Evolutionary conservation across 2,797 vertebrate genomes (phyloP).

Genomic region (Cercopithecus mitis): DNA sequence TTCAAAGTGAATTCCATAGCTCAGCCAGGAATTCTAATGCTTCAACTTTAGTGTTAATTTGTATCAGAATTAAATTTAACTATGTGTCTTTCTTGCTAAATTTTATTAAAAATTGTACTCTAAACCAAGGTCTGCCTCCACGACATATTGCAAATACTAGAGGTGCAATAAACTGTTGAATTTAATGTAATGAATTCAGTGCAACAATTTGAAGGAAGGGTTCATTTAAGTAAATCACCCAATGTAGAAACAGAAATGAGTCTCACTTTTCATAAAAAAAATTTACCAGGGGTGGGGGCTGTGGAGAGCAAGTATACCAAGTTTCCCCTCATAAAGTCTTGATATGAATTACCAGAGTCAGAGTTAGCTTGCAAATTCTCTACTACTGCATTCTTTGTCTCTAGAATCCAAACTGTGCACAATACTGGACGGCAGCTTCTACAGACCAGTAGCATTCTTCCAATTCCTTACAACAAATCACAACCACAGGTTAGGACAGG

Average conservation of each 20-base stretch:
- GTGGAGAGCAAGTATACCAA: background rate
- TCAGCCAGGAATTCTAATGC: background rate
- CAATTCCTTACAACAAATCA: background rate
- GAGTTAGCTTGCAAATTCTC: background rate
- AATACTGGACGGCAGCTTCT: background rate
- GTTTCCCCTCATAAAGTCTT: background rate
- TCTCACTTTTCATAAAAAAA: background rate
- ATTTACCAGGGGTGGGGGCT: background rate
- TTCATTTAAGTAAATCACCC: background rate
- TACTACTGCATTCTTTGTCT: background rate
- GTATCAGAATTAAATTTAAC: background rate
- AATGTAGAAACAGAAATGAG: background rate
- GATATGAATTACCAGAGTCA: background rate
- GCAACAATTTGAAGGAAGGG: background rate
- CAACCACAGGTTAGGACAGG: too few species aligned
- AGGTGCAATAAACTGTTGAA: background rate
- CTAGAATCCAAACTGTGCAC: accelerated
- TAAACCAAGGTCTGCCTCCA: background rate
- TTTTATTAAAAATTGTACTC: background rate
- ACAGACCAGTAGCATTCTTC: accelerated
- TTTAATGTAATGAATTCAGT: background rate
- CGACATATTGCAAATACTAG: background rate
- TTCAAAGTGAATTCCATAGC: background rate
- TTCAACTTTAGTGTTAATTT: background rate
- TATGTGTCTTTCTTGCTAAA: background rate